These are phyloP conservation scores for Alosa sapidissima DNA, from an alignment of 2,797 vertebrate genomes.

Conservation along the genomic window DNA sequence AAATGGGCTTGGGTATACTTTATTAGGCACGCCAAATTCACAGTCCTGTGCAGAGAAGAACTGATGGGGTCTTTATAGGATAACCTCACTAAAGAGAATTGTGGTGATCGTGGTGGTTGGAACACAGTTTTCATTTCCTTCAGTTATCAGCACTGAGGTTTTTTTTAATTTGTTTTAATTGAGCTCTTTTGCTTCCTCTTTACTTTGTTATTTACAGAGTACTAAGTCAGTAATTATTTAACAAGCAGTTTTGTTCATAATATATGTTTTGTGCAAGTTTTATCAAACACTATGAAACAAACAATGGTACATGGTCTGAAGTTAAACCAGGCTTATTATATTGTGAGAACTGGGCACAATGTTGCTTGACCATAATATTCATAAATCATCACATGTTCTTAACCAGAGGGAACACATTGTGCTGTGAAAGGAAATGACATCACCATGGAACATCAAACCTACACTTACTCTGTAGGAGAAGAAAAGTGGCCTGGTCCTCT, in stretches of 20 bases:
- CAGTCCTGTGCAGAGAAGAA: constrained; percentile 51
- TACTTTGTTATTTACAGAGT: neutral
- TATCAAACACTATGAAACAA: constrained; percentile 9
- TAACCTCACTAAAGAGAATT: constrained; percentile 66
- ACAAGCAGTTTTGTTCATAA: constrained; percentile 11
- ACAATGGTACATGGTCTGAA: neutral
- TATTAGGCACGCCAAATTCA: constrained; percentile 62
- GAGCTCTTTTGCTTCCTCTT: neutral
- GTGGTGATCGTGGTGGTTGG: constrained; percentile 57
- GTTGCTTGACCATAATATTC: neutral
- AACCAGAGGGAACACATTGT: constrained; percentile 13
- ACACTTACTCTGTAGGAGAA: constrained; percentile 13
- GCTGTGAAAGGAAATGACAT: constrained; percentile 17
- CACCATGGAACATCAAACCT: constrained; percentile 12
- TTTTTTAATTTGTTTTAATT: neutral
- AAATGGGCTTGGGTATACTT: constrained; percentile 64
- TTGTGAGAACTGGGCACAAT: neutral
- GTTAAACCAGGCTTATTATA: neutral
- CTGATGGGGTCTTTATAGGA: constrained; percentile 67
- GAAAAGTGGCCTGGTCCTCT: constrained; percentile 15
- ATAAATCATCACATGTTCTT: constrained; percentile 5
- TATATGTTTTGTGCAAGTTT: constrained; percentile 25
- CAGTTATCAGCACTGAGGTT: constrained; percentile 29
- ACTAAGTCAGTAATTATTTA: neutral
- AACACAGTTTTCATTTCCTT: constrained; percentile 38